Percentiles rank a stretch among this genome's conserved stretches.
Conservation (phyloP, 2,113 vertebrate species). For the Actinemys pallida region DNA sequence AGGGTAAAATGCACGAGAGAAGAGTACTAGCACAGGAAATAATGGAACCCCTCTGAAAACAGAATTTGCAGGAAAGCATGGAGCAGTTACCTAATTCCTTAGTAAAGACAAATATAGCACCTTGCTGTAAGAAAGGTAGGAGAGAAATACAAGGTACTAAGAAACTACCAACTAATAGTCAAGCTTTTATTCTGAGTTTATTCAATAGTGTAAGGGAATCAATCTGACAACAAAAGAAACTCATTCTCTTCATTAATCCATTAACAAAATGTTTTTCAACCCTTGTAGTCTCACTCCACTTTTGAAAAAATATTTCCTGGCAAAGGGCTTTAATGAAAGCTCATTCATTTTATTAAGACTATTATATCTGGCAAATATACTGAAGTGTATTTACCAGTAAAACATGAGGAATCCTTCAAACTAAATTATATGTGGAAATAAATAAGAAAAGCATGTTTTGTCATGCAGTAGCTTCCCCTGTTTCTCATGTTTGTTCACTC, state of each 20-base stretch:
- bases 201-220: background rate
- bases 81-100: background rate
- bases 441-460: background rate
- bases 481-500: background rate
- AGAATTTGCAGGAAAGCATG: background rate
- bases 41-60: background rate
- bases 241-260: accelerated
- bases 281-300: background rate
- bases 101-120: background rate
- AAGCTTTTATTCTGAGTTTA: background rate
- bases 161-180: background rate
- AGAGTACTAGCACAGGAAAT: background rate
- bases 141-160: background rate
- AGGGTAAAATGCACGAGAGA: background rate
- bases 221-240: background rate
- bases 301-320: background rate
- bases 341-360: background rate
- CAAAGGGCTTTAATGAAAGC: background rate
- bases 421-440: background rate
- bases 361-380: background rate
- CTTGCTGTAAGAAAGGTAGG: background rate
- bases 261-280: background rate
- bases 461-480: background rate
- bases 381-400: background rate
- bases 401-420: background rate